These are phyloP conservation scores for Coptotermes formosanus DNA, from an alignment of 1,140 invertebrate species.

Conservation along the genomic window DNA sequence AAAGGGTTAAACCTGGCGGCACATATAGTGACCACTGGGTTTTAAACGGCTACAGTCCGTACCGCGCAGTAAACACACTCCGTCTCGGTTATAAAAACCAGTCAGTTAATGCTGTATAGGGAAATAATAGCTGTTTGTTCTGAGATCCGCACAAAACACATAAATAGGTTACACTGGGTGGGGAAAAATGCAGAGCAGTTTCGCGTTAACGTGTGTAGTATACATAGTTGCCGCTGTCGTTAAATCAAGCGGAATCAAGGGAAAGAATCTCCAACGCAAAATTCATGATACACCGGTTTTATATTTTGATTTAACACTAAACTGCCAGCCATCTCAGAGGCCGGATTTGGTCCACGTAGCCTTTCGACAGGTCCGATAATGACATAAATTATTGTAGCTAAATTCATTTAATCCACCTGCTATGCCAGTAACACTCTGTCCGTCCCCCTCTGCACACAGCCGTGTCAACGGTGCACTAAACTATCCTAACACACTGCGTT, in stretches of 20 bases:
- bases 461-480: neutral
- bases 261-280: neutral
- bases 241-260: neutral
- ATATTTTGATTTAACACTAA: neutral
- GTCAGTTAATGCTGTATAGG: too few species aligned
- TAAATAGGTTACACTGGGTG: too few species aligned
- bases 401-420: neutral
- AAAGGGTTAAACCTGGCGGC: too few species aligned
- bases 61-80: too few species aligned
- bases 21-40: too few species aligned
- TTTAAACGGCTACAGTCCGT: too few species aligned
- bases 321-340: neutral
- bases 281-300: neutral
- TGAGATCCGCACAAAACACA: too few species aligned
- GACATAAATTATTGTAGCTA: neutral
- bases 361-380: neutral
- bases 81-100: too few species aligned
- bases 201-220: too few species aligned
- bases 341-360: neutral
- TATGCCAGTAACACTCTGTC: neutral
- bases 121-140: too few species aligned
- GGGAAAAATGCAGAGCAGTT: too few species aligned
- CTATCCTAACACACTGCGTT: neutral
- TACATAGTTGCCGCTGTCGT: neutral
- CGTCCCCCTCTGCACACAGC: neutral